Evolutionary conservation across 2,888 invertebrate species (phyloP).

Genomic region (Automeris io): DNA sequence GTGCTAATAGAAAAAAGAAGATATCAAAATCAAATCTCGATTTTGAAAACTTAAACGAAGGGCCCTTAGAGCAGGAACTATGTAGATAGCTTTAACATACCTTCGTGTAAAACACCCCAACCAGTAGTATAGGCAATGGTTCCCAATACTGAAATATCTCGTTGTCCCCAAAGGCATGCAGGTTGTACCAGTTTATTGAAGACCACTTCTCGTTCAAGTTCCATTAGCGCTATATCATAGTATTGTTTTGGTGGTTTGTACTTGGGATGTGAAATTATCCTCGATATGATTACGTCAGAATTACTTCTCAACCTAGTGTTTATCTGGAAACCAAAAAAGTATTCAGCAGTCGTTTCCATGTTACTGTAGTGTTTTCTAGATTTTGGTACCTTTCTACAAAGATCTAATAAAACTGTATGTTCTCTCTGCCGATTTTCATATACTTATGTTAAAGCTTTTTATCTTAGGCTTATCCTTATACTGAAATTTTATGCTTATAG

Average conservation of each 20-base stretch:
- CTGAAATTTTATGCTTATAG: too few relatives aligned
- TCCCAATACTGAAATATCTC: conserved; percentile 23
- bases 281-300: conserved; percentile 31
- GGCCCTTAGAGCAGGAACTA: too few relatives aligned
- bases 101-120: conserved; percentile 35
- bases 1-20: too few relatives aligned
- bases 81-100: background rate
- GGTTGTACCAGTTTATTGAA: conserved; percentile 34
- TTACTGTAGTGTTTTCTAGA: background rate
- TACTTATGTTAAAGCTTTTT: too few relatives aligned
- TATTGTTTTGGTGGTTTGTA: conserved; percentile 43
- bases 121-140: conserved; percentile 36
- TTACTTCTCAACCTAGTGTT: conserved; percentile 9
- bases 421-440: too few relatives aligned
- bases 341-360: background rate
- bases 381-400: too few relatives aligned
- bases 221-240: conserved; percentile 48
- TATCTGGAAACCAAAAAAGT: conserved; percentile 15
- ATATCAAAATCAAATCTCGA: too few relatives aligned
- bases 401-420: too few relatives aligned
- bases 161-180: conserved; percentile 42
- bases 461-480: too few relatives aligned
- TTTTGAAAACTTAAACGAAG: too few relatives aligned
- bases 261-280: conserved; percentile 36
- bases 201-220: conserved; percentile 25